Evolutionary conservation across 1,140 invertebrate species (phyloP), one percentile per base, ranked within the genome.

Genomic region (Eriocheir sinensis): DNA sequence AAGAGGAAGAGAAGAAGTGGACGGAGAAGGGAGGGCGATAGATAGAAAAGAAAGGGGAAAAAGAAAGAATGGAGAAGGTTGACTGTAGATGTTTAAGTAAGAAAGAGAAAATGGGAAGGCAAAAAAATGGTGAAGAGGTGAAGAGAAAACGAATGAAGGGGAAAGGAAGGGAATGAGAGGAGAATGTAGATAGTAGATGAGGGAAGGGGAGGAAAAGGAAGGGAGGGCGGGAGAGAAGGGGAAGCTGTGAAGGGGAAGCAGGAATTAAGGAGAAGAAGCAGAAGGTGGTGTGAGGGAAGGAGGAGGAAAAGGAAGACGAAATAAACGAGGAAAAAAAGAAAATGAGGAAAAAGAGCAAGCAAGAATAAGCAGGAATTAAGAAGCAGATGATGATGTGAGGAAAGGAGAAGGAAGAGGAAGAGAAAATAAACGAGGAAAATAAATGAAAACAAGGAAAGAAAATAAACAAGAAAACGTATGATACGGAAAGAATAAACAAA

Each of bases 151-250:
- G n/a, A 6, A n/a, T n/a, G 12, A 72, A 21, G 27, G 4, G 27
- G n/a, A n/a, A 72, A n/a, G 60, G 60, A 6, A n/a, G 60, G 60
- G 27, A 8, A 8, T 72, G 34, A 41, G 36, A 34, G 34, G 21
- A 86, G 83, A 40, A 81, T 72, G 60, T 72, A n/a, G 60, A 72
- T n/a, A n/a, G 60, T 15, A 72, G 60, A 72, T 15, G 60, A 81
- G 36, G 83, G 12, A n/a, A 36, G 9, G 81, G 38, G 15, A 38
- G 81, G 32, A 38, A 41, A 86, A 40, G 34, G 8, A 17, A 83
- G 36, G 80, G n/a, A 34, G n/a, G 36, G n/a, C 34, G 36, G 40
- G 6, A 21, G 40, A 36, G 83, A 36, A n/a, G 30, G 21, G 83
- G 17, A 27, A 34, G 34, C 2, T 15, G 9, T 12, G 38, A 85